Percentiles rank a stretch among this genome's conserved stretches.
Evolutionary conservation across 2,113 vertebrate genomes (phyloP).

Genomic region (Okapia johnstoni): DNA sequence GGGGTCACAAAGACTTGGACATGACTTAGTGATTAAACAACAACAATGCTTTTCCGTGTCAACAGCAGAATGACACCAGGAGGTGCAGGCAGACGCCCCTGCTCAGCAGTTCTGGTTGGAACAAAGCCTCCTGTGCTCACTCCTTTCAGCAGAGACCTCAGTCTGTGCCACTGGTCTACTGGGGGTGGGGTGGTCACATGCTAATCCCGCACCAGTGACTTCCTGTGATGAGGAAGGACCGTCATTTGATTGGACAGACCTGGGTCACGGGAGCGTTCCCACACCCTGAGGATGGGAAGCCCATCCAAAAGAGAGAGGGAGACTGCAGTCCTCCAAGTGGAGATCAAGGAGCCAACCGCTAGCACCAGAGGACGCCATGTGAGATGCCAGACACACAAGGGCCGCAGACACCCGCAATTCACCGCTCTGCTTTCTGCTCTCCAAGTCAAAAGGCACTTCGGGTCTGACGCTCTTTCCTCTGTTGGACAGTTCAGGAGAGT

Average conservation of each 20-base stretch:
- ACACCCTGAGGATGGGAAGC: not conserved
- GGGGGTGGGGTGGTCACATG: not conserved
- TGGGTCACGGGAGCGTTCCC: not conserved
- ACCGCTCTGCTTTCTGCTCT: not conserved
- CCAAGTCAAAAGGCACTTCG: fast-evolving
- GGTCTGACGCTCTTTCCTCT: fast-evolving
- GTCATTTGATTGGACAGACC: not conserved
- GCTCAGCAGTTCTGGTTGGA: fast-evolving
- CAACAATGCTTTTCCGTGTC: not conserved
- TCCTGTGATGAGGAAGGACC: not conserved
- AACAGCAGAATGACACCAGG: fast-evolving
- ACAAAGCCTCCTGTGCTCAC: fast-evolving
- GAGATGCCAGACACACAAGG: not conserved
- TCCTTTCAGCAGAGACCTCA: too few species aligned
- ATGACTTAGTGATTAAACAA: not conserved
- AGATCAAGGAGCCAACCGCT: not conserved
- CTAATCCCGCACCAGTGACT: not conserved
- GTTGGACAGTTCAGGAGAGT: not conserved
- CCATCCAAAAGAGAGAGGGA: not conserved
- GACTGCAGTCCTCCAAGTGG: fast-evolving
- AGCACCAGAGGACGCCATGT: fast-evolving
- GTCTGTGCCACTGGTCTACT: fast-evolving
- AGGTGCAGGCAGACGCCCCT: too few species aligned
- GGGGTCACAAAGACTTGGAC: not conserved
- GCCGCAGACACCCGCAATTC: fast-evolving